Conservation (phyloP, 2,797 vertebrate species). For the Gila robusta region DNA sequence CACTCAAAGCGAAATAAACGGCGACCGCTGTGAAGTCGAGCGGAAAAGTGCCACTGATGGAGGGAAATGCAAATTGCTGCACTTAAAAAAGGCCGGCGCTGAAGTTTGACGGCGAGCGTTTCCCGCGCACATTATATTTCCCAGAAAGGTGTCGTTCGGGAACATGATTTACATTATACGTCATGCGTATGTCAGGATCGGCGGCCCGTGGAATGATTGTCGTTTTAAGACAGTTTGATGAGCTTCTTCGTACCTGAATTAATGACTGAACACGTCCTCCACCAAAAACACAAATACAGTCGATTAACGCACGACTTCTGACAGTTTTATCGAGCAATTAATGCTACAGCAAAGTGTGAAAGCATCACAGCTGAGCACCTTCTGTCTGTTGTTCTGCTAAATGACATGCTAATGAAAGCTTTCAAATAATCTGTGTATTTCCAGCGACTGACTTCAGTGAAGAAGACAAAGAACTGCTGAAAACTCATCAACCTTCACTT, state of each 20-base stretch:
- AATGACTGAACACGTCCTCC: slow-evolving; percentile 19
- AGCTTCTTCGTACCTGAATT: slow-evolving; percentile 72
- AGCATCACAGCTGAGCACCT: slow-evolving; percentile 27
- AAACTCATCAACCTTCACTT: slow-evolving; percentile 28
- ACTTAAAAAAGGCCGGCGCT: slow-evolving; percentile 33
- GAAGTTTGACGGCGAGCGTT: slow-evolving; percentile 27
- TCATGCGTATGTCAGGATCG: slow-evolving; percentile 80
- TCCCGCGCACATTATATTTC: slow-evolving; percentile 19
- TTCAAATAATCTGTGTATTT: slow-evolving; percentile 48
- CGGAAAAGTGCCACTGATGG: slow-evolving; percentile 75
- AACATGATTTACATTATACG: slow-evolving; percentile 54
- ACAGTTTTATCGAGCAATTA: slow-evolving; percentile 46
- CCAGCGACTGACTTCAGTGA: slow-evolving; percentile 36
- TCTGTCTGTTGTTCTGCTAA: slow-evolving; percentile 43
- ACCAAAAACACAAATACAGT: slow-evolving; percentile 36
- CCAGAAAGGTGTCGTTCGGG: neutral
- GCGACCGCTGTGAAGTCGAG: slow-evolving; percentile 76
- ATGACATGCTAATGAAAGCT: slow-evolving; percentile 56
- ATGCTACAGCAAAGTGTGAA: slow-evolving; percentile 17
- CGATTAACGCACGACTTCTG: slow-evolving; percentile 8
- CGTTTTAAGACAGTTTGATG: slow-evolving; percentile 75
- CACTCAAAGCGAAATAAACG: slow-evolving; percentile 70
- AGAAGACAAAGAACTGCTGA: slow-evolving; percentile 24
- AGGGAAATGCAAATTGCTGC: slow-evolving; percentile 77
- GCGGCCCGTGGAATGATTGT: slow-evolving; percentile 75